Conservation (phyloP, 2,888 invertebrate genomes). For the Drosophila lutescens region DNA sequence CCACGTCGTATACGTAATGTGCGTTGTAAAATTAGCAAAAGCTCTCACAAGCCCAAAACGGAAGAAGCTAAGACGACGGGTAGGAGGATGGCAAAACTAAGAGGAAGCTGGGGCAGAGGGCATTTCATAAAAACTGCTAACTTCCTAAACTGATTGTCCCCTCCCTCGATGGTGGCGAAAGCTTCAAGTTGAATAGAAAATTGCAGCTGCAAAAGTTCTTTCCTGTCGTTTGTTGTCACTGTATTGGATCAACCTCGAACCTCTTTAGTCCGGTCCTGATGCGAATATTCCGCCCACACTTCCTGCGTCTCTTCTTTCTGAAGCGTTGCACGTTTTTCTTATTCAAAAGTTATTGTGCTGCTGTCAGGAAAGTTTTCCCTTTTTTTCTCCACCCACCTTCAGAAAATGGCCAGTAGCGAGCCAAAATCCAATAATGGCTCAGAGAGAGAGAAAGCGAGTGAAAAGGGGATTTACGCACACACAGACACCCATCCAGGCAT, state of each 20-base stretch:
- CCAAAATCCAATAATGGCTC: slow-evolving; percentile 70
- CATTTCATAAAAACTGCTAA: slow-evolving; percentile 37
- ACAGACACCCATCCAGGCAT: slow-evolving; percentile 33
- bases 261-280: slow-evolving; percentile 17
- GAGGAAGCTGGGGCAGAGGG: slow-evolving; percentile 5
- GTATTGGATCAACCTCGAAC: slow-evolving; percentile 37
- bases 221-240: slow-evolving; percentile 28
- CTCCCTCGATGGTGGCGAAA: slow-evolving; percentile 16
- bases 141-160: slow-evolving; percentile 31
- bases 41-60: slow-evolving; percentile 15
- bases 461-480: slow-evolving; percentile 59
- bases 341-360: slow-evolving; percentile 73
- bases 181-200: slow-evolving; percentile 56
- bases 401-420: slow-evolving; percentile 41
- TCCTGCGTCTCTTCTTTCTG: slow-evolving; percentile 3
- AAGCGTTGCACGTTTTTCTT: slow-evolving; percentile 55
- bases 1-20: slow-evolving; percentile 53
- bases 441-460: slow-evolving; percentile 9
- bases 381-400: slow-evolving; percentile 43
- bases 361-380: slow-evolving; percentile 58
- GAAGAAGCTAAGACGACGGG: background rate
- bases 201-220: slow-evolving; percentile 47
- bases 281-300: slow-evolving; percentile 27
- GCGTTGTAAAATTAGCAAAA: slow-evolving; percentile 40
- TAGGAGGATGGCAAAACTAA: background rate